A percentile compares a stretch with the other conserved stretches of the same genome.
phyloP scores from a whole-genome alignment of 2,888 invertebrate genomes.

The Drosophila monieri region DNA sequence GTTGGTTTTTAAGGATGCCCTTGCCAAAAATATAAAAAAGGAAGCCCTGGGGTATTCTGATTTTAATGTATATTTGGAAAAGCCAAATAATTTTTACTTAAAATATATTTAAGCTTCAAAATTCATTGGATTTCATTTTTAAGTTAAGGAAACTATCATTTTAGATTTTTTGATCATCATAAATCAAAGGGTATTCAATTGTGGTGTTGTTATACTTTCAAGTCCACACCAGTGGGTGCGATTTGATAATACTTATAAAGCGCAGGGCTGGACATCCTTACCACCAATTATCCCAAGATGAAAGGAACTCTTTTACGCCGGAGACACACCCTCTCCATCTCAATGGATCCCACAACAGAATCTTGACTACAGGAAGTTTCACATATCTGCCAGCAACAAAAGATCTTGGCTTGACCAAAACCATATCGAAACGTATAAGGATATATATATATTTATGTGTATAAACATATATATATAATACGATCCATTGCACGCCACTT shows the following conservation, averaged over 20 bases:
- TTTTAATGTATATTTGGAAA: slow-evolving; percentile 24
- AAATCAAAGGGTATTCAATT: slow-evolving; percentile 10
- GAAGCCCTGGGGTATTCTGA: slow-evolving; percentile 29
- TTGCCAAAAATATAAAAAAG: slow-evolving; percentile 43
- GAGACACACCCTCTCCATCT: slow-evolving; percentile 47
- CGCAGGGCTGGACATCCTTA: slow-evolving; percentile 44
- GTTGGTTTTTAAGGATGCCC: slow-evolving; percentile 60
- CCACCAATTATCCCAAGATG: slow-evolving; percentile 48
- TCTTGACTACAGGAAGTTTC: slow-evolving; percentile 77
- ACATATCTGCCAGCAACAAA: slow-evolving; percentile 72
- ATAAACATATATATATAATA: slow-evolving; percentile 13
- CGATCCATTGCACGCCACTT: slow-evolving; percentile 62
- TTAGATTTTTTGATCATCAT: too few species aligned
- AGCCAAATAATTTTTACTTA: background rate
- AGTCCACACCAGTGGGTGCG: slow-evolving; percentile 30
- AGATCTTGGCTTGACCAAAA: slow-evolving; percentile 54
- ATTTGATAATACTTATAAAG: slow-evolving; percentile 45
- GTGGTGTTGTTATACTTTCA: background rate
- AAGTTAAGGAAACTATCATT: too few species aligned
- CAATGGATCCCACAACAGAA: slow-evolving; percentile 36
- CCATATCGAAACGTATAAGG: slow-evolving; percentile 30
- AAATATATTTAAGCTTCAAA: too few species aligned
- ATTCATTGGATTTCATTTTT: too few species aligned
- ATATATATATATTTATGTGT: slow-evolving; percentile 1
- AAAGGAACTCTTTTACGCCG: slow-evolving; percentile 41